A percentile compares a stretch with the other conserved stretches of the same genome.
Evolutionary conservation across 2,113 vertebrate genomes (phyloP).

Genomic region (Notothenia coriiceps): DNA sequence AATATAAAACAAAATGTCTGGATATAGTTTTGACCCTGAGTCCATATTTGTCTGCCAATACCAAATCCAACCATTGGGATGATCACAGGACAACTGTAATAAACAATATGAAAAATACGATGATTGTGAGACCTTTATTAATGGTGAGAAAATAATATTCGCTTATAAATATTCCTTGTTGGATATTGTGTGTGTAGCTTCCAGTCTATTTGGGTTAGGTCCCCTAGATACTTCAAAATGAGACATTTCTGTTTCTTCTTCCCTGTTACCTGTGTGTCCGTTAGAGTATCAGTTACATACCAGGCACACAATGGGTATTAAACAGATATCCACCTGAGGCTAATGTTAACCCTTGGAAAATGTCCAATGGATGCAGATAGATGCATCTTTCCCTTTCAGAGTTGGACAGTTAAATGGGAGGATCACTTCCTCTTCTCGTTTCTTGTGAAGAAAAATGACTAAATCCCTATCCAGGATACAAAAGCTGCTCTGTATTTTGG

Average conservation of each 20-base stretch:
- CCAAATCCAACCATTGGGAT: not conserved
- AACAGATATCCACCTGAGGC: conserved; percentile 19
- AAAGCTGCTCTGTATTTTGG: not conserved
- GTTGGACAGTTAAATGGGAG: conserved; percentile 15
- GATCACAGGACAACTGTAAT: not conserved
- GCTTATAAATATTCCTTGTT: not conserved
- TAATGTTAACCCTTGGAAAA: conserved; percentile 4
- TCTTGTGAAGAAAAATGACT: not conserved
- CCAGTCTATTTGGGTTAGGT: not conserved
- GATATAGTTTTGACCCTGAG: not conserved
- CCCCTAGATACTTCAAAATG: too few species aligned
- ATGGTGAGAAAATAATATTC: not conserved
- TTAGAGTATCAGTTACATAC: conserved; percentile 17
- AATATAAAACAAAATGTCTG: not conserved
- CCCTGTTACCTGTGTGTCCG: conserved; percentile 18
- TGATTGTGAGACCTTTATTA: not conserved
- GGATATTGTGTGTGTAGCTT: not conserved
- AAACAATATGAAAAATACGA: not conserved
- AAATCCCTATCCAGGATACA: not conserved
- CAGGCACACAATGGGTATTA: conserved; percentile 35
- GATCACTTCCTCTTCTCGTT: conserved; percentile 33
- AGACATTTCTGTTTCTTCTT: not conserved
- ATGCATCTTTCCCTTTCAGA: not conserved
- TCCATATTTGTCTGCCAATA: not conserved
- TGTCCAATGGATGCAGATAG: not conserved